Percentiles rank a stretch among this genome's conserved stretches.
phyloP scores from a whole-genome alignment of 2,113 vertebrate genomes.

The Plecotus auritus region DNA sequence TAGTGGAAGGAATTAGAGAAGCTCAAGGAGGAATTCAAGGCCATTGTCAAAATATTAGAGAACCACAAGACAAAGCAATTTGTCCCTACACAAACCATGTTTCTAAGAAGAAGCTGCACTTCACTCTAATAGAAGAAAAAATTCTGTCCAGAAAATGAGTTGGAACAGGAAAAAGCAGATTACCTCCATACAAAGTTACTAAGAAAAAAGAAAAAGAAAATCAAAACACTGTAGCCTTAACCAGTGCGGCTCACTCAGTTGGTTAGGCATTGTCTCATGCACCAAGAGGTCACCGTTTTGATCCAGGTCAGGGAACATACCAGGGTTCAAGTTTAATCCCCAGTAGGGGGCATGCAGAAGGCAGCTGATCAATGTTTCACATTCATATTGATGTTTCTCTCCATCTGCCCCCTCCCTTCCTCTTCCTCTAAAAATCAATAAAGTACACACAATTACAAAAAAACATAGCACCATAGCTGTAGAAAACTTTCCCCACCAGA shows the following conservation, averaged over 20 bases:
- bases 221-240: not conserved
- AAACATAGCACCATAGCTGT: not conserved
- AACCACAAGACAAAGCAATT: not conserved
- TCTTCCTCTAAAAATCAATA: too few species aligned
- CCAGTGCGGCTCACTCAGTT: too few species aligned
- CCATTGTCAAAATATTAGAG: not conserved
- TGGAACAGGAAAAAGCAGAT: not conserved
- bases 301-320: too few species aligned
- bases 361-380: too few species aligned
- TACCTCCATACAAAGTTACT: not conserved
- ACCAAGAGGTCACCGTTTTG: too few species aligned
- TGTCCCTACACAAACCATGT: not conserved
- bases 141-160: not conserved
- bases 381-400: too few species aligned
- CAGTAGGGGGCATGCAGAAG: too few species aligned
- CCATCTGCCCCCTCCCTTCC: too few species aligned
- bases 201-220: not conserved
- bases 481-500: not conserved
- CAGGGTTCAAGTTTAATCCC: too few species aligned
- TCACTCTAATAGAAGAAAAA: not conserved
- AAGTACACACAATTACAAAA: not conserved
- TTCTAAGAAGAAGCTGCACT: not conserved
- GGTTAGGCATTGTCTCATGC: too few species aligned
- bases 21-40: not conserved
- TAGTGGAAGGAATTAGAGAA: not conserved